Base-by-base conservation (phyloP, 2,888 invertebrate genomes). In the Tetranychus truncatus region DNA sequence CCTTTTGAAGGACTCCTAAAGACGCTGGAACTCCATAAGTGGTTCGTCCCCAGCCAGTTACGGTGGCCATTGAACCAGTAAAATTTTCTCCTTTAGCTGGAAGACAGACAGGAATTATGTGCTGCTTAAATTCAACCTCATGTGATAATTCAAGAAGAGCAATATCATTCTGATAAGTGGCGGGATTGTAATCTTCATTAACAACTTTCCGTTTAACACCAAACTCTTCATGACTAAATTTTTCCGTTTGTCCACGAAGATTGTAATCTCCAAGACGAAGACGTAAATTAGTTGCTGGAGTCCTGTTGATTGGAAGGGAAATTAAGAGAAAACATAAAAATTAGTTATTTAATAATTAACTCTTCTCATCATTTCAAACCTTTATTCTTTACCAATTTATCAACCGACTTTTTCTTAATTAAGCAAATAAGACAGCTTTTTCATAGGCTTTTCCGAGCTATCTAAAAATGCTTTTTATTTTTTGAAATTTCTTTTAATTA, bases 251-350 rank as follows among this genome's bases (percentile, higher is more conserved):
- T 69, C 80, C 80, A 0, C 92, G 84, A 0, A 94, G 92, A 82
- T 95, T 93, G 91, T 92, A 93, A 82, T 95, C 94, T 0, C 94
- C 94, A 0, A 94, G 85, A 1, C 94, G 87, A 0, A 95, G 92
- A 79, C 91, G 89, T 79, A 95, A 87, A 81, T 92, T 92, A 73
- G 88, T 89, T 81, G 92, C 92, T 34, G 92, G 89, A 8, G 92
- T 92, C 74, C 93, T 93, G 45, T 15, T 11, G 11, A 24, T 20
- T 20, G 69, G 20, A 11, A 72, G 20, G 8, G 18, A 24, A 34
- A 34, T 34, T 34, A 20, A 66, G 66, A 20, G 66, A 3, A 20
- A 66, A 20, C 18, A 20, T 6, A 20, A 9, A n/a, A 55, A 55
- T 55, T 55, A 55, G 15, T 55, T 15, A 46, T 18, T 67, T 67